phyloP scores from a whole-genome alignment of 2,797 vertebrate species.

The Mus spretus region DNA sequence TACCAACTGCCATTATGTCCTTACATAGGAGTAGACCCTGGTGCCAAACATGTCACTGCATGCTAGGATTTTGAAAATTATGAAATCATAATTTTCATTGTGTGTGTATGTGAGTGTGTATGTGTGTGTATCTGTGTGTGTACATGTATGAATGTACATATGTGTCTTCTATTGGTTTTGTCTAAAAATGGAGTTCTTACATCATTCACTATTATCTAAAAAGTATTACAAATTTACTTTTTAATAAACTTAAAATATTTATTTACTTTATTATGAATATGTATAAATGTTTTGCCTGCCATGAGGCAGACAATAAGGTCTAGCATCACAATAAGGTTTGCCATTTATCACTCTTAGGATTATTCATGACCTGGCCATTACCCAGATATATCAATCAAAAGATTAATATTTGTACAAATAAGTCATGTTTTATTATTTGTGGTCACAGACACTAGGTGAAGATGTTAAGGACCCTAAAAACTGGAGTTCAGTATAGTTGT shows the following conservation, averaged over 20 bases:
- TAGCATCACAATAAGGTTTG: neutral
- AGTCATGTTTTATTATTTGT: neutral
- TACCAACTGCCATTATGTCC: neutral
- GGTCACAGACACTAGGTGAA: neutral
- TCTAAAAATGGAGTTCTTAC: too few relatives aligned
- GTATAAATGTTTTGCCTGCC: neutral
- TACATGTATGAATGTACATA: too few relatives aligned
- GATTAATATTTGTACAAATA: too few relatives aligned
- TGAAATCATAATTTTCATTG: too few relatives aligned
- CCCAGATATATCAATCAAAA: neutral
- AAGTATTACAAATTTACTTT: too few relatives aligned
- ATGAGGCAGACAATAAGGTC: neutral
- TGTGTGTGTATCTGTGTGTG: too few relatives aligned
- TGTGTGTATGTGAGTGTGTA: too few relatives aligned
- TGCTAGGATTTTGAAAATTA: too few relatives aligned
- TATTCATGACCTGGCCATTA: neutral
- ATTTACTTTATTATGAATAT: neutral
- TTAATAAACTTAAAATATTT: neutral
- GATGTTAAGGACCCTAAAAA: neutral
- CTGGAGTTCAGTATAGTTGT: neutral
- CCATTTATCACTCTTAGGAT: neutral
- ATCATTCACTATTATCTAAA: too few relatives aligned
- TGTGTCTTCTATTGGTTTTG: too few relatives aligned
- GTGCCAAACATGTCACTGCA: too few relatives aligned
- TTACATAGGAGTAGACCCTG: too few relatives aligned